These are phyloP conservation scores for Phalacrocorax pelagicus DNA, from an alignment of 2,113 vertebrate species.

Conservation along the genomic window DNA sequence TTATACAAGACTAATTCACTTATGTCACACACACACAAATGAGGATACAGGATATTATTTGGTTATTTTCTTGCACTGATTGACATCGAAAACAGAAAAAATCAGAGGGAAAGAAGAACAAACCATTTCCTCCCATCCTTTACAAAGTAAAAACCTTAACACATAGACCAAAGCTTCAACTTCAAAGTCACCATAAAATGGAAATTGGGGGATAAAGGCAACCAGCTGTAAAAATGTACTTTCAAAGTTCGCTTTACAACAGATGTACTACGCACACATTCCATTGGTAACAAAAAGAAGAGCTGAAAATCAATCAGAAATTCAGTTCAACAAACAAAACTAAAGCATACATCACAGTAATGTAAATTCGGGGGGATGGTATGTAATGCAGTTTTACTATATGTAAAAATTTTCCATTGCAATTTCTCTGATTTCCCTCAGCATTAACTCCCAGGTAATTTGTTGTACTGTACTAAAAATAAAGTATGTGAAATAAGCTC, in stretches of 20 bases:
- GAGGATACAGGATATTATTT: background rate
- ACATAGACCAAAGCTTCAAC: background rate
- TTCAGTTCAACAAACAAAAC: background rate
- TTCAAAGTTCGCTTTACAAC: background rate
- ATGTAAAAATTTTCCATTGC: background rate
- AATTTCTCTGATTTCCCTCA: background rate
- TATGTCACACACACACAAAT: background rate
- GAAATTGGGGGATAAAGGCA: background rate
- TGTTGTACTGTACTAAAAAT: background rate
- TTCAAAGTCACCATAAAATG: slow-evolving; percentile 10
- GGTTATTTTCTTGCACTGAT: background rate
- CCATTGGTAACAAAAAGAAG: background rate
- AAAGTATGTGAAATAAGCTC: background rate
- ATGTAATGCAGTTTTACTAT: background rate
- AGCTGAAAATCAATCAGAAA: background rate
- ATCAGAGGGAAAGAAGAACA: background rate
- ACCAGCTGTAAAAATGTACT: background rate
- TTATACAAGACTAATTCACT: background rate
- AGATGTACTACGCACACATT: background rate
- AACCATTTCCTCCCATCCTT: background rate
- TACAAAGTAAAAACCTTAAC: background rate
- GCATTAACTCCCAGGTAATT: background rate
- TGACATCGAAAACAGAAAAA: background rate
- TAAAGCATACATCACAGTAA: background rate
- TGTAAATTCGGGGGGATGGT: background rate